Evolutionary conservation across 53 echinoderm and acorn worm species (phyloP).

Genomic region (Temnopleurus reevesii): DNA sequence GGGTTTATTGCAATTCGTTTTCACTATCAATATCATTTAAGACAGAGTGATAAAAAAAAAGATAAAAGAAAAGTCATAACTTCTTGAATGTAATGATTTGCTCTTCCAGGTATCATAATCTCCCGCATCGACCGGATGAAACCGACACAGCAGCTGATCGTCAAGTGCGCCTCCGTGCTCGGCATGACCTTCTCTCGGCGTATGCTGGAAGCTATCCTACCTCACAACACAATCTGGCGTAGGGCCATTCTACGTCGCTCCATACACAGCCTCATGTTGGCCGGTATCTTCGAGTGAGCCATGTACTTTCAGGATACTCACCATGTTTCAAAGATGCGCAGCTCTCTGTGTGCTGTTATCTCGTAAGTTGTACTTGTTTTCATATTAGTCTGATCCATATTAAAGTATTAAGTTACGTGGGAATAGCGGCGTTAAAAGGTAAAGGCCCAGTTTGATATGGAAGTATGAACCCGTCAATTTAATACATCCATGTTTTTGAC

Average conservation of each 20-base stretch:
- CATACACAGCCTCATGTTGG: conserved; percentile 76
- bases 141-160: conserved; percentile 90
- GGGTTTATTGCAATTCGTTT: too few relatives aligned
- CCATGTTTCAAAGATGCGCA: conserved; percentile 22
- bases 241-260: conserved; percentile 63
- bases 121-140: conserved; percentile 95
- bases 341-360: not conserved
- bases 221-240: conserved; percentile 63
- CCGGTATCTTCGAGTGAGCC: conserved; percentile 94
- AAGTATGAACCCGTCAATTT: too few relatives aligned
- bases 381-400: too few relatives aligned
- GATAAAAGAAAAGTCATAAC: too few relatives aligned
- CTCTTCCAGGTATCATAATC: conserved; percentile 79
- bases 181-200: conserved; percentile 82
- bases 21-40: too few relatives aligned
- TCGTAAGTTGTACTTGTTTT: conserved; percentile 28
- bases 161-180: conserved; percentile 93
- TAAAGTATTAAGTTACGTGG: too few relatives aligned
- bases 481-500: too few relatives aligned
- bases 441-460: too few relatives aligned
- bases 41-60: too few relatives aligned
- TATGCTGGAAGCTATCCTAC: conserved; percentile 83
- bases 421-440: too few relatives aligned
- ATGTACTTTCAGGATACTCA: conserved; percentile 39
- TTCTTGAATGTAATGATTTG: too few relatives aligned